Evolutionary conservation across 2,888 invertebrate species (phyloP), one percentile per base, ranked within the genome.

Genomic region (Halictus quadricinctus): DNA sequence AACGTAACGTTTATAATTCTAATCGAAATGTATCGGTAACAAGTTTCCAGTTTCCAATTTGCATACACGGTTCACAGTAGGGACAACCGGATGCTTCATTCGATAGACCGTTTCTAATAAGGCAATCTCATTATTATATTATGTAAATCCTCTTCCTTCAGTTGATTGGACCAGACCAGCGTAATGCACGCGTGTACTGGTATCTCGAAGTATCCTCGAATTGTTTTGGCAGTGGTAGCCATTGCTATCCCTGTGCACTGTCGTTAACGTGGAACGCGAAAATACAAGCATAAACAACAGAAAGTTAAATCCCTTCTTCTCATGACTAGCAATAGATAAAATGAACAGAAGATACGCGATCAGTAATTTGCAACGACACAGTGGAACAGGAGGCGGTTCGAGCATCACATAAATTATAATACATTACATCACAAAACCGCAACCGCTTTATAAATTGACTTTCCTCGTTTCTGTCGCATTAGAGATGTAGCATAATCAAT

Each of bases 31-130:
- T 6, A 70, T 70, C 21, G 43, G n/a, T n/a, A 70, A 12, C 41
- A 70, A 70, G n/a, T 69, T 69, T 12, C 41, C 41, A 36, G 18
- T 36, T 75, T 12, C 50, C 13, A 50, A 82, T 83, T 83, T 58
- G 50, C 76, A 46, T 83, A 66, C 43, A 8, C n/a, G 15, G 73
- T 54, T 12, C n/a, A 29, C 2, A 21, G 21, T 41, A 12, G 36
- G 50, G 46, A 36, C 72, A 66, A 83, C 79, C 75, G 54, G 76
- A 84, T 79, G 84, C 72, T 76, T 48, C 36, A 25, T 25, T 78
- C 75, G 72, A 75, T 72, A 69, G 50, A 72, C 43, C 46, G 75
- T 70, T 76, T 64, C 41, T 84, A 75, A 84, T 69, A 36, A 50
- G 41, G 12, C 66, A 15, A 76, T 84, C 73, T 73, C 29, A 50